Base-by-base conservation (phyloP, 2,797 vertebrate species). In the Ctenochaetus hawaiiensis region DNA sequence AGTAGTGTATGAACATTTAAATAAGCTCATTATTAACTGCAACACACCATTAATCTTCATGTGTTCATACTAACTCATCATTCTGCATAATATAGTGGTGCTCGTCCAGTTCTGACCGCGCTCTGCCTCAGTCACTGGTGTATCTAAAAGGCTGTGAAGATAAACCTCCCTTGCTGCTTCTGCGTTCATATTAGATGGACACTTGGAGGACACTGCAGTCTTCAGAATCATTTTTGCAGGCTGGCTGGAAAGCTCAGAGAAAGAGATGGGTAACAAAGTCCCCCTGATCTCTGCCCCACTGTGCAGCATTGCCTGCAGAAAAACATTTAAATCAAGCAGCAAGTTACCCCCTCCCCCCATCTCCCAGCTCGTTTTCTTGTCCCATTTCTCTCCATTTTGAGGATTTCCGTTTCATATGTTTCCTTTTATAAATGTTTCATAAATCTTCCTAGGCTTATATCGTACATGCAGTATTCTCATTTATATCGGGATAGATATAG, bases 281-380 rank as follows among this genome's bases (percentile, higher is more conserved):
- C 82, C 70, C 65, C 53, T 89, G 84, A 87, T 85, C 81, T 71
- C 66, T 89, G 77, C 53, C 72, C 84, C 37, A n/a, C 67, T 75
- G 74, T 70, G 74, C 72, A 69, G 82, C 72, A 72, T 57, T 1
- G 59, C 80, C 74, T 80, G 68, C 64, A 86, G 81, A 62, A 48
- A 67, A 11, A 34, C 8, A 10, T 60, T 62, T 51, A 66, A 53
- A 45, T 63, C 12, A 30, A 68, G 49, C 57, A 76, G 58, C 23
- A 7, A 44, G 44, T 52, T 67, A n/a, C 45, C 10, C 37, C 22
- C 8, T 12, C 53, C 22, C 54, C 30, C 26, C 4, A 4, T n/a
- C 48, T 54, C 14, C 9, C 16, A 11, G 52, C 70, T 41, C 43
- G 39, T 52, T 62, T 30, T 44, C 57, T 54, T 66, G 5, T 74